A percentile compares a stretch with the other conserved stretches of the same genome.
Evolutionary conservation across 1,140 invertebrate species (phyloP).

Genomic region (Anastrepha obliqua): DNA sequence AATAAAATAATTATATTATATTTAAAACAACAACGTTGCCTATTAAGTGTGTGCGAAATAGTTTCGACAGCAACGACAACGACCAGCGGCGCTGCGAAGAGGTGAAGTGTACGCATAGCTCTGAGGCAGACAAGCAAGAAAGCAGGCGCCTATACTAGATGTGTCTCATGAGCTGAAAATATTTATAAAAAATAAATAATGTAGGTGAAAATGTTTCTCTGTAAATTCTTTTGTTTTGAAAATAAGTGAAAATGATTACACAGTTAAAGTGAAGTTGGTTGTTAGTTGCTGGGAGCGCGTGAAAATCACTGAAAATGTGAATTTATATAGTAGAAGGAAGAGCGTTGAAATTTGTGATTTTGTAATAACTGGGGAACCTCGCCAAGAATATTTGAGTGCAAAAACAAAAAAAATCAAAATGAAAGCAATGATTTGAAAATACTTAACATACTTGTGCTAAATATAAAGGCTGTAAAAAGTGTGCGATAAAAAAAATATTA

Average conservation of each 20-base stretch:
- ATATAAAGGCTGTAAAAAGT: background rate
- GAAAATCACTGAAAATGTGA: background rate
- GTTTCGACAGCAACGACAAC: background rate
- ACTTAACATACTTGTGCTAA: background rate
- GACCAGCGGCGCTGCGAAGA: too few species aligned
- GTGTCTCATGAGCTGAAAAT: slow-evolving; percentile 38
- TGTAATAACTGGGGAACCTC: slow-evolving; percentile 24
- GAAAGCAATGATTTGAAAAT: background rate
- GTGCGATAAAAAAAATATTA: background rate
- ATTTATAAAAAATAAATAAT: slow-evolving; percentile 43
- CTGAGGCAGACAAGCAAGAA: slow-evolving; percentile 42
- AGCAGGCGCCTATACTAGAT: slow-evolving; percentile 20
- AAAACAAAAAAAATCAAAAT: background rate
- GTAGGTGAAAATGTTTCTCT: slow-evolving; percentile 8
- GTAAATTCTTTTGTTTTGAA: background rate
- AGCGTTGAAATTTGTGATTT: slow-evolving; percentile 27
- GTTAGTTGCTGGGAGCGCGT: background rate
- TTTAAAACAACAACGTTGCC: background rate
- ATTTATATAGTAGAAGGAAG: background rate
- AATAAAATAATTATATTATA: slow-evolving; percentile 24
- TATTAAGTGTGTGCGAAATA: background rate
- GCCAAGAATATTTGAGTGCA: background rate
- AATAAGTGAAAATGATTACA: slow-evolving; percentile 10
- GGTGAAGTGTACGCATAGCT: slow-evolving; percentile 55
- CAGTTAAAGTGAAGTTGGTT: slow-evolving; percentile 35